Percentiles rank a stretch among this genome's conserved stretches.
These are phyloP conservation scores for Microcebus jonahi DNA, from an alignment of 2,113 vertebrate species.

Conservation along the genomic window DNA sequence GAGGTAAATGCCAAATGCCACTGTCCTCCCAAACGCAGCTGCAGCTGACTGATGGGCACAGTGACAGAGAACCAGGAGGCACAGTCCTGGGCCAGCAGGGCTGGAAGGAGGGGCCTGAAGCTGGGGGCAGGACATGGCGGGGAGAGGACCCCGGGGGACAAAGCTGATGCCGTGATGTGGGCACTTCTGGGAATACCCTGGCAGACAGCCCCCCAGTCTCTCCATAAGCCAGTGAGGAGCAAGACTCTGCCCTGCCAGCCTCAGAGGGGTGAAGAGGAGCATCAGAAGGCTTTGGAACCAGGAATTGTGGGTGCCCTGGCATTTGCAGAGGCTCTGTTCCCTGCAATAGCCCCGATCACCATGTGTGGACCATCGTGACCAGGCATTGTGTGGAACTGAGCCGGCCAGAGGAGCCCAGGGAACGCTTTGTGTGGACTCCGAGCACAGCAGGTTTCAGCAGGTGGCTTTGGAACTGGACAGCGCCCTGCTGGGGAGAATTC, in stretches of 20 bases:
- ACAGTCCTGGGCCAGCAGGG: neutral
- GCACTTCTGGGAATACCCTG: neutral
- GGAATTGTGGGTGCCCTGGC: neutral
- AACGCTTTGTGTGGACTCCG: neutral
- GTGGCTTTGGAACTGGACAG: neutral
- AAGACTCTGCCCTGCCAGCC: neutral
- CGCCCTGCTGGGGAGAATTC: neutral
- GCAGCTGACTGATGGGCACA: neutral
- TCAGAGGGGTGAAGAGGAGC: neutral
- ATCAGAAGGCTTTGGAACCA: neutral
- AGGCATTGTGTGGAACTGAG: neutral
- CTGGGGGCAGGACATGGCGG: neutral
- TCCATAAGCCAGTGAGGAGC: neutral
- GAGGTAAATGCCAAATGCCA: conserved; percentile 74
- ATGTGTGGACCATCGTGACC: neutral
- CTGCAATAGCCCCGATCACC: neutral
- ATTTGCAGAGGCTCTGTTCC: neutral
- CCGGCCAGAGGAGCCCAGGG: neutral
- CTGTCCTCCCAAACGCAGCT: conserved; percentile 48
- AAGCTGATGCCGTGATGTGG: neutral
- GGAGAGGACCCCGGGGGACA: neutral
- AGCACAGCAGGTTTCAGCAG: neutral
- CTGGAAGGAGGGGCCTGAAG: neutral
- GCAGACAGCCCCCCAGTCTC: neutral
- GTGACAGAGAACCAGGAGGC: neutral